phyloP scores from a whole-genome alignment of 2,888 invertebrate genomes.

The Himalopsyche tibetana region DNA sequence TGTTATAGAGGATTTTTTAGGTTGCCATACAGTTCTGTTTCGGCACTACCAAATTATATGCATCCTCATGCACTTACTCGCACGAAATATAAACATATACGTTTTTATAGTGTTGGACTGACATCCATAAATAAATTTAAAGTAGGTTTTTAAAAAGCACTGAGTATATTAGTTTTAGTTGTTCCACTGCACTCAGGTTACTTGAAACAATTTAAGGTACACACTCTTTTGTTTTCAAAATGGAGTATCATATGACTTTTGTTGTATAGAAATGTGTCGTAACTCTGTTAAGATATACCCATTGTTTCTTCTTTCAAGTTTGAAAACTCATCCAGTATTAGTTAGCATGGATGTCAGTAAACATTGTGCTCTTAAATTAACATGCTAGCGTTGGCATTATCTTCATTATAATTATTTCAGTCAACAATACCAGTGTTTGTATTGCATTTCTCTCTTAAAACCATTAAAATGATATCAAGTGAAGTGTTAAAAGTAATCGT shows the following conservation, averaged over 20 bases:
- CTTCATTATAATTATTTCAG: neutral
- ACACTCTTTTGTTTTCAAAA: neutral
- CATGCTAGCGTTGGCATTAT: neutral
- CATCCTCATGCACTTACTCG: too few species aligned
- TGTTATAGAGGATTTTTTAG: neutral
- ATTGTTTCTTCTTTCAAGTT: constrained; percentile 7
- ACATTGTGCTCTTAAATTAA: neutral
- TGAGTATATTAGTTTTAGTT: neutral
- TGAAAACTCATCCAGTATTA: constrained; percentile 31
- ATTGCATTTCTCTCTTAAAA: neutral
- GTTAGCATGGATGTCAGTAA: neutral
- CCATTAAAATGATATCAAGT: neutral
- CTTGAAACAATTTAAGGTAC: constrained; percentile 4
- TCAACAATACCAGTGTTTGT: neutral
- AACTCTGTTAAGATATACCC: neutral
- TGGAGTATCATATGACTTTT: constrained; percentile 8
- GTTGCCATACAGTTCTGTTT: neutral
- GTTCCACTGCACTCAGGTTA: neutral
- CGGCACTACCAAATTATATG: too few species aligned
- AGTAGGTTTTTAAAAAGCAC: too few species aligned
- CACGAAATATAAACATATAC: too few species aligned
- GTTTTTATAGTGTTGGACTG: too few species aligned
- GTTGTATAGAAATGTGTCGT: constrained; percentile 1
- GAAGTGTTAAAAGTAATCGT: neutral
- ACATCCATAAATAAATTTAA: too few species aligned